phyloP scores from a whole-genome alignment of 2,113 vertebrate genomes.

The Chaetura pelagica region DNA sequence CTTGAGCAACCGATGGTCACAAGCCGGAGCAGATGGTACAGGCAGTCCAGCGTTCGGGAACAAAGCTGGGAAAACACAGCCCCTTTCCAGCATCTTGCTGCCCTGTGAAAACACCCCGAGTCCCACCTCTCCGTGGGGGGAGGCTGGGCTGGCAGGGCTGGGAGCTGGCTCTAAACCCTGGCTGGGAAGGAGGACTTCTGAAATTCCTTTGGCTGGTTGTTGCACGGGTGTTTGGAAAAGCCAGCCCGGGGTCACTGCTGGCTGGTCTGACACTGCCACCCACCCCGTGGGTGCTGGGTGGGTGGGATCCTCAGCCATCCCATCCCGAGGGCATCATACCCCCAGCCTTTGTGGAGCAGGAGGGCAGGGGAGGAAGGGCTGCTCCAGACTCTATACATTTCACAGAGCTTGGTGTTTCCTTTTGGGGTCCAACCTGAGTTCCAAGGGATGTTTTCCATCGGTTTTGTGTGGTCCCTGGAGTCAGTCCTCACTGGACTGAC shows the following conservation, averaged over 20 bases:
- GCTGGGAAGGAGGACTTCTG: not conserved
- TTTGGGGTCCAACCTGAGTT: not conserved
- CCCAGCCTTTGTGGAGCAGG: not conserved
- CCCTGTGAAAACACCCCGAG: not conserved
- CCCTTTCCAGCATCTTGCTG: not conserved
- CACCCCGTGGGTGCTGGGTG: not conserved
- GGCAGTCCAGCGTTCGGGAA: not conserved
- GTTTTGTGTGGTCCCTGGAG: not conserved
- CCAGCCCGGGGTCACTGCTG: not conserved
- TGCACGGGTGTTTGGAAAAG: not conserved
- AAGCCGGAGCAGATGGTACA: not conserved
- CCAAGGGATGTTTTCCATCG: not conserved
- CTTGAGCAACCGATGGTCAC: slow-evolving; percentile 49
- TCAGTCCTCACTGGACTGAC: not conserved
- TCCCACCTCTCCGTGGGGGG: not conserved
- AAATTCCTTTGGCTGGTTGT: not conserved
- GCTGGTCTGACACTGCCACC: not conserved
- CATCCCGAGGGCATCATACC: not conserved
- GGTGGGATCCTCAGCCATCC: not conserved
- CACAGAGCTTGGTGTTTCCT: not conserved
- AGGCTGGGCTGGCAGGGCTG: not conserved
- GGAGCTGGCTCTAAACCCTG: not conserved
- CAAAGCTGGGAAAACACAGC: not conserved
- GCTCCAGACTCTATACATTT: not conserved
- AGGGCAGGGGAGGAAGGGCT: not conserved